Percentiles rank a stretch among this genome's conserved stretches.
These are phyloP conservation scores for Serinus canaria DNA, from an alignment of 2,113 vertebrate genomes.

Conservation along the genomic window DNA sequence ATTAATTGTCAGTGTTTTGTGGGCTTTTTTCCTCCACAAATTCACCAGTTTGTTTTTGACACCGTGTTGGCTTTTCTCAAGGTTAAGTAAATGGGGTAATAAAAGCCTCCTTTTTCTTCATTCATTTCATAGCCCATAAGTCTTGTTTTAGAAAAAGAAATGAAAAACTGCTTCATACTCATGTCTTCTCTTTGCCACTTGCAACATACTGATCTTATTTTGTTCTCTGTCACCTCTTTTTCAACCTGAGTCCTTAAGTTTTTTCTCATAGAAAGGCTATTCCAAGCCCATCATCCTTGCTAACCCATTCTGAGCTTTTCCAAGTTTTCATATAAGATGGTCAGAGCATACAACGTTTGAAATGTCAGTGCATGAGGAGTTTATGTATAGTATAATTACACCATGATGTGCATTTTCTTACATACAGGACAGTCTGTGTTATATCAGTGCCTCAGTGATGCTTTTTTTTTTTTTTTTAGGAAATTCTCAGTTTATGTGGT, in stretches of 20 bases:
- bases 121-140: neutral
- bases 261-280: neutral
- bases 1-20: neutral
- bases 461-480: neutral
- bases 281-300: neutral
- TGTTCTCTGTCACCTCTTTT: neutral
- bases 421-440: neutral
- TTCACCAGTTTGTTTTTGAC: neutral
- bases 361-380: neutral
- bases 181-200: neutral
- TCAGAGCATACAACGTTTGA: neutral
- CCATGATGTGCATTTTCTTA: neutral
- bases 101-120: neutral
- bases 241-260: neutral
- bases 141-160: neutral
- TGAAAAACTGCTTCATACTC: neutral
- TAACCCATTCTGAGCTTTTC: neutral
- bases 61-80: neutral
- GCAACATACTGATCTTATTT: neutral
- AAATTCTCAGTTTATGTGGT: neutral
- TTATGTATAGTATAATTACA: neutral
- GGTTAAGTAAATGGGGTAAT: neutral
- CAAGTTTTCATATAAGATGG: neutral
- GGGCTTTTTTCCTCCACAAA: neutral
- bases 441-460: neutral